Percentiles rank a stretch among this genome's conserved stretches.
These are phyloP conservation scores for Botia kubotai DNA, from an alignment of 2,797 vertebrate species.

Conservation along the genomic window DNA sequence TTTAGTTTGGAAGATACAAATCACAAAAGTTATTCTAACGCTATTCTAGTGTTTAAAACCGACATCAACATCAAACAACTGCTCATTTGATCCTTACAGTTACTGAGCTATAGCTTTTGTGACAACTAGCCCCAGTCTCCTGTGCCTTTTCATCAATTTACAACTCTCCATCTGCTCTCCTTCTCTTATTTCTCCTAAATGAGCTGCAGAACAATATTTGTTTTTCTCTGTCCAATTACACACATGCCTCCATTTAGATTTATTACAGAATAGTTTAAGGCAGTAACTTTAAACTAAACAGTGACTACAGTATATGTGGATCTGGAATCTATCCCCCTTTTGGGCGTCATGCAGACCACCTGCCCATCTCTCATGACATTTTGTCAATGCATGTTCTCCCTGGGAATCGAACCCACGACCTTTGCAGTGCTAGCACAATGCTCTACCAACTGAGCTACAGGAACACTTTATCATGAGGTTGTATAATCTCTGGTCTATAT, in stretches of 20 bases:
- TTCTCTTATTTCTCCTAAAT: conserved; percentile 13
- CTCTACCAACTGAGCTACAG: too few species aligned
- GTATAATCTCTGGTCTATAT: neutral
- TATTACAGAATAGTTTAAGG: neutral
- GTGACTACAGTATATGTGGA: neutral
- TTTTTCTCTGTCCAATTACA: conserved; percentile 2
- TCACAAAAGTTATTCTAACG: too few species aligned
- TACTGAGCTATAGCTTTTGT: neutral
- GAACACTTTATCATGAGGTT: neutral
- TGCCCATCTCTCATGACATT: neutral
- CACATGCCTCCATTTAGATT: neutral
- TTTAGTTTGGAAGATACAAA: too few species aligned
- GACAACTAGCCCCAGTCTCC: neutral
- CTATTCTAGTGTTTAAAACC: too few species aligned
- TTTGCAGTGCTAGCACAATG: too few species aligned
- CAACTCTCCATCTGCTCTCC: conserved; percentile 9
- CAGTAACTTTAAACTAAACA: too few species aligned
- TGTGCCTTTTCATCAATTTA: conserved; percentile 21
- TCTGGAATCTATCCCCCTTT: neutral
- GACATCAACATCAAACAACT: too few species aligned
- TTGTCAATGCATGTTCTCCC: too few species aligned
- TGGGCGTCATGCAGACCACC: neutral
- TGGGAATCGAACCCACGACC: too few species aligned
- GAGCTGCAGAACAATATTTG: conserved; percentile 9
- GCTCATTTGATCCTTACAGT: neutral